A percentile compares a stretch with the other conserved stretches of the same genome.
These are phyloP conservation scores for Caretta caretta DNA, from an alignment of 2,113 vertebrate species.

Conservation along the genomic window DNA sequence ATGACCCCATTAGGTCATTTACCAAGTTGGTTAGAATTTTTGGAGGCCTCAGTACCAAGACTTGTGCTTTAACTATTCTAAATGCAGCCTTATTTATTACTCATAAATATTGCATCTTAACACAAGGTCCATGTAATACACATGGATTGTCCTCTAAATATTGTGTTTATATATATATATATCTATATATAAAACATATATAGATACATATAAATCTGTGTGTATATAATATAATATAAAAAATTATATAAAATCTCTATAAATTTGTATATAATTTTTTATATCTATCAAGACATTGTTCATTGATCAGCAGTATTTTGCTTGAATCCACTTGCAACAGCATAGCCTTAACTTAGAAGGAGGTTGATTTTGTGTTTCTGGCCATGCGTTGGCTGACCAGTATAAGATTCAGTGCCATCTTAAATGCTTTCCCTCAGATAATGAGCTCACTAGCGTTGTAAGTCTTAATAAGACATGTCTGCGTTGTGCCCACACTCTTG, in stretches of 20 bases:
- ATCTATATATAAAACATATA: no score
- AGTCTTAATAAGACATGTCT: neutral
- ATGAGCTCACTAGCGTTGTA: neutral
- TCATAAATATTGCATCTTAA: neutral
- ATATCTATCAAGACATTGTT: neutral
- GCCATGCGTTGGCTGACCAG: neutral
- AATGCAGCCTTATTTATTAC: neutral
- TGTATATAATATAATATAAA: no score
- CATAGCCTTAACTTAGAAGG: neutral
- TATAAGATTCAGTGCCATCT: neutral
- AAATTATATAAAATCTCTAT: no score
- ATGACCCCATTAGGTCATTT: neutral
- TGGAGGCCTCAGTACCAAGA: neutral
- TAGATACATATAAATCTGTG: no score
- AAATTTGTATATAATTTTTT: no score
- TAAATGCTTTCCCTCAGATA: neutral
- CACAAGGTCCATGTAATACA: no score
- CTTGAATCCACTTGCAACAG: neutral
- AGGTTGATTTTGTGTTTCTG: conserved; percentile 1
- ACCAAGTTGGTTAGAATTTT: neutral
- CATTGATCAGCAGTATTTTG: neutral
- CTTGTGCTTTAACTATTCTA: neutral
- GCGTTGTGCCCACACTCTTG: neutral
- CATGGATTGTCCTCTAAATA: neutral
- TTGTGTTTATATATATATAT: neutral